Base-by-base conservation (phyloP, 2,888 invertebrate genomes). In the Rhorus exstirpatorius region DNA sequence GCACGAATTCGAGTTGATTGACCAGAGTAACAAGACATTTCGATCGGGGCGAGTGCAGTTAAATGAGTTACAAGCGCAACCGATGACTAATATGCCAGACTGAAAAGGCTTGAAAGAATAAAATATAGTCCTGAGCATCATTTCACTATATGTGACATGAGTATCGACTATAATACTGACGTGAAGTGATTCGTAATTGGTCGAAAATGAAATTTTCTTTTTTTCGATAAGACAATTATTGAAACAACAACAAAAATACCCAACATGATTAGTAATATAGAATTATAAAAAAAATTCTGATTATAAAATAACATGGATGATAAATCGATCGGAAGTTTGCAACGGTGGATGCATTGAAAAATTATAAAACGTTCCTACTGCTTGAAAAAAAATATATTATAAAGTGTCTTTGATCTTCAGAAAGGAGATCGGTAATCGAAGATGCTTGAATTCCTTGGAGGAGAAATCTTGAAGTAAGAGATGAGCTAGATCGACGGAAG, bases 401-500 rank as follows among this genome's bases (percentile, higher is more conserved):
- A n/a, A n/a, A 60, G 53, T 60, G 60, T 60, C 46, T 46, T 70
- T 44, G 21, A 46, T 49, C 55, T 21, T 10, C n/a, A 46, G 58
- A 21, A 12, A 38, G 6, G 44, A 55, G 53, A 74, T 68, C 46
- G 78, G 51, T 44, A 58, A 74, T 81, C 74, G 61, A 68, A 72
- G 67, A 44, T 51, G 58, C 65, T 70, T 60, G 53, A 46, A 72
- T 24, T 21, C 53, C 53, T 70, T 19, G n/a, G 38, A n/a, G 65
- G 49, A 58, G 46, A 72, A 78, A 35, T 24, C 67, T 72, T 77
- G 46, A 55, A 65, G 71, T 35, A 31, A 53, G 60, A 38, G 72
- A 78, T 44, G 72, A 31, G 72, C 58, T 72, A 61, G 78, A 81
- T 74, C 74, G 81, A 72, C 81, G 78, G 74, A 74, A 74, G 81